Base-by-base conservation (phyloP, 92 coral and sea anemone species). In the Phymanthus crucifer region DNA sequence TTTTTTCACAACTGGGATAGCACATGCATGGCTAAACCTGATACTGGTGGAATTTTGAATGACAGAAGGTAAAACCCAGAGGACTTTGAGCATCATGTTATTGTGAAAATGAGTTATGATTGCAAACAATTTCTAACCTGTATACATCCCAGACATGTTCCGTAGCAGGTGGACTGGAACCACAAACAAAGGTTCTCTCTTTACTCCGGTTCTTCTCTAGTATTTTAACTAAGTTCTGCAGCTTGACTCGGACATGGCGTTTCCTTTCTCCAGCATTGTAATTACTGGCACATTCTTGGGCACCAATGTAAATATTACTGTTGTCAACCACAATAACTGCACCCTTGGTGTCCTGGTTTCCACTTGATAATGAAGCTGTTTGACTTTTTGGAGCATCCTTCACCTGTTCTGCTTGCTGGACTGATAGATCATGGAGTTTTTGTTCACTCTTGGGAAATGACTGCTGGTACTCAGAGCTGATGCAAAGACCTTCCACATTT, bases 71-170 rank as follows among this genome's bases (percentile, higher is more conserved):
- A n/a, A n/a, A n/a, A n/a, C n/a, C n/a, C n/a, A n/a, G n/a, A n/a
- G n/a, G n/a, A n/a, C n/a, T n/a, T 38, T 38, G 43, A 38, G 43
- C 5, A 38, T 38, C 10, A 10, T 10, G 1, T 6, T 38, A 38
- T 38, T 38, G 45, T 38, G 1, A 43, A 43, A 43, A 17, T 43
- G 48, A 2, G 14, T 43, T 2, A 43, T 2, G 14, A 43, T 43
- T 14, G 11, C 14, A 10, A 43, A 19, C 24, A n/a, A 32, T n/a
- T 12, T 19, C 83, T 79, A 36, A 96, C 99, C 99, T 90, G 87
- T 96, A 96, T 38, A 96, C 91, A 23, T 96, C 98, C 99, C 99
- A 96, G 48, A 96, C 99, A 65, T 91, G 92, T 72, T 96, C 99
- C 24, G 92, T 91, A 8, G 96, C 91, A 61, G 99, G 99, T 33